Percentiles rank a stretch among this genome's conserved stretches.
phyloP scores from a whole-genome alignment of 2,113 vertebrate species.

The Montifringilla adamsi region DNA sequence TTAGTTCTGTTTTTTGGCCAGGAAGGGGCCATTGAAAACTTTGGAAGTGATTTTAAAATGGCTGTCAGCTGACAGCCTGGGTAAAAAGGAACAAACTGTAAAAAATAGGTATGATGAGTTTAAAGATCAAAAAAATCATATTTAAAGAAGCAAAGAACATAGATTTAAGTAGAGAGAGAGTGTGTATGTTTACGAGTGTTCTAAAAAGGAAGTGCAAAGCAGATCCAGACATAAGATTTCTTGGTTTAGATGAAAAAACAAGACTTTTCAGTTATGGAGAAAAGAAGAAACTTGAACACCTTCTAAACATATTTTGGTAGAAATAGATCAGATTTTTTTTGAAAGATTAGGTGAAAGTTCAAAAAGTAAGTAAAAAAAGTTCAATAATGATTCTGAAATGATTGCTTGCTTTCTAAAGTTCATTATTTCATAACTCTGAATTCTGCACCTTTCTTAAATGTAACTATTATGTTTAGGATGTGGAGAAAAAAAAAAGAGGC shows the following conservation, averaged over 20 bases:
- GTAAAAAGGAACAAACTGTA: background rate
- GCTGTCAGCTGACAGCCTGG: background rate
- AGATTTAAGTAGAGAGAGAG: background rate
- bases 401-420: background rate
- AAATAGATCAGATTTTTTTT: background rate
- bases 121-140: background rate
- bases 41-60: background rate
- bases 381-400: background rate
- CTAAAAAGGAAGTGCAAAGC: background rate
- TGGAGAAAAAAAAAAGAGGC: background rate
- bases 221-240: background rate
- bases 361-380: background rate
- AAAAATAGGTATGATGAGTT: background rate
- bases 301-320: background rate
- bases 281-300: background rate
- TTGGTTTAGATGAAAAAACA: background rate
- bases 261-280: background rate
- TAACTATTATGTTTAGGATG: background rate
- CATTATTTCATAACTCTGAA: background rate
- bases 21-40: background rate
- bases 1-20: background rate
- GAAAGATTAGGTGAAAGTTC: background rate
- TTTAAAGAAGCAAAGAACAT: background rate
- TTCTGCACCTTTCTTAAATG: background rate
- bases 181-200: background rate